Base-by-base conservation (phyloP, 2,797 vertebrate species). In the Artibeus lituratus region DNA sequence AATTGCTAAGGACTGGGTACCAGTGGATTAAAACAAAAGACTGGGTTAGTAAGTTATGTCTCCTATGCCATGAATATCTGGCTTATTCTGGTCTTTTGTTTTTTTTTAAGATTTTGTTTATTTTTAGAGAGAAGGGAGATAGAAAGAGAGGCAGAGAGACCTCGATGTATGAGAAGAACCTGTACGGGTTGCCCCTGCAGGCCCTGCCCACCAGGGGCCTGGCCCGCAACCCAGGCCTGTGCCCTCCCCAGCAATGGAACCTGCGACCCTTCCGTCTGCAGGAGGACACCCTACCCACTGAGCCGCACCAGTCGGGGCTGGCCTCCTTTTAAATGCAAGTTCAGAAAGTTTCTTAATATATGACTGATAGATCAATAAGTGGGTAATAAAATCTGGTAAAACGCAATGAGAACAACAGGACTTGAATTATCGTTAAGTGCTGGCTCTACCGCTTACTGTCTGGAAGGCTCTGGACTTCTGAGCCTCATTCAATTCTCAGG, bases 311-410 rank as follows among this genome's bases (percentile, higher is more conserved):
- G 57, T 62, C 26, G 29, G 59, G 59, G 59, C 59, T 62, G 26
- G 59, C 26, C 57, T 86, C 29, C 37, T 77, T 16, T 82, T 82
- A 87, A 82, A 84, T 26, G 10, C 85, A 86, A 53, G 4, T 24
- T 77, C 59, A 62, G 32, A 70, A 67, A 59, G 8, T 35, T 91
- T 78, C 47, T 49, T 78, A 82, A 49, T 51, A 44, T 67, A 57
- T 74, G 51, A 37, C 6, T 5, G 51, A 19, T 76, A 76, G 81
- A 57, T 51, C 87, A 92, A 29, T 49, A 76, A 87, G 42, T 29
- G 57, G 37, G 42, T 78, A 91, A 67, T 59, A 85, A 94, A 91
- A 86, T 81, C 51, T 72, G 44, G 72, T 84, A 85, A 76, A 87
- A 86, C 14, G 15, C 67, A 91, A 67, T 57, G 70, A 87, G 11